phyloP scores from a whole-genome alignment of 2,113 vertebrate genomes.

The Hippocampus guttulatus region DNA sequence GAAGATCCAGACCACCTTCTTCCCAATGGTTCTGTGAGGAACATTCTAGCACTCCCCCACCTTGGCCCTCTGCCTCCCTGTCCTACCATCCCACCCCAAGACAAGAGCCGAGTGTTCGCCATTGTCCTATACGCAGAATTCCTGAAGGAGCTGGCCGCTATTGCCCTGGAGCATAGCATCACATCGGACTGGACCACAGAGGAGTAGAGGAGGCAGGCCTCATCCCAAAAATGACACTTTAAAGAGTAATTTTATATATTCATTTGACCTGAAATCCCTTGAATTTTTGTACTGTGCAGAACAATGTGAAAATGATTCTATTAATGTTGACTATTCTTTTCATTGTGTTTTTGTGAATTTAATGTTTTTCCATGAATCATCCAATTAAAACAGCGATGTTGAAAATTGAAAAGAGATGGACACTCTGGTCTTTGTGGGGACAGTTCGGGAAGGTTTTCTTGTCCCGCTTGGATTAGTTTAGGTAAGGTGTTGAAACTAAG shows the following conservation, averaged over 20 bases:
- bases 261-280: neutral
- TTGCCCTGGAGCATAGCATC: slow-evolving; percentile 72
- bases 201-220: slow-evolving; percentile 5
- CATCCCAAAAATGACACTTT: neutral
- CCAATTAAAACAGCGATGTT: neutral
- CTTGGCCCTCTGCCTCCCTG: slow-evolving; percentile 67
- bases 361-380: neutral
- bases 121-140: slow-evolving; percentile 88
- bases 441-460: neutral
- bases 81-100: slow-evolving; percentile 67
- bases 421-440: neutral
- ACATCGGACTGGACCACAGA: slow-evolving; percentile 22
- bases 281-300: neutral
- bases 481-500: no score
- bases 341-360: neutral
- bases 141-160: slow-evolving; percentile 90
- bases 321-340: neutral
- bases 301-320: neutral
- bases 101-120: slow-evolving; percentile 81
- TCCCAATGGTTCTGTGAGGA: slow-evolving; percentile 58
- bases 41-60: slow-evolving; percentile 57
- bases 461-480: no score
- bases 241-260: neutral
- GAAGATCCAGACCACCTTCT: slow-evolving; percentile 61
- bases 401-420: neutral